Percentiles rank a stretch among this genome's conserved stretches.
Conservation (phyloP, 2,888 invertebrate species). For the Heteromyza rotundicornis region DNA sequence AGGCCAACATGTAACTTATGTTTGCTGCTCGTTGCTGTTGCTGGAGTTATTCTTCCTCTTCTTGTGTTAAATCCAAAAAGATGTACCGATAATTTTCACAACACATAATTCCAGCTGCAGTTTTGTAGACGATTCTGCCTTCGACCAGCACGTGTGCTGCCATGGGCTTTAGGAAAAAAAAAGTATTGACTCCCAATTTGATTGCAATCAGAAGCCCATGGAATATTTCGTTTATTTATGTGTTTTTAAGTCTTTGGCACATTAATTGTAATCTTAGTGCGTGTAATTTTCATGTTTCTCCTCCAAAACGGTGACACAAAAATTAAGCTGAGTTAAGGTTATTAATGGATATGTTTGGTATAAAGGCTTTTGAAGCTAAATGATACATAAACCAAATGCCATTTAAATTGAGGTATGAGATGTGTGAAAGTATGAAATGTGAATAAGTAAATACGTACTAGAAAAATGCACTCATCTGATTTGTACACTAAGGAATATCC, state of each 20-base stretch:
- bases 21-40: neutral
- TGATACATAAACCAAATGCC: slow-evolving; percentile 6
- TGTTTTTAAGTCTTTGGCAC: neutral
- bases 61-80: slow-evolving; percentile 1
- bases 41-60: no score
- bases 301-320: neutral
- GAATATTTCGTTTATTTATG: slow-evolving; percentile 1
- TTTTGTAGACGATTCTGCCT: neutral
- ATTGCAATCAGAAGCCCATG: no score
- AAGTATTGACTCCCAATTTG: neutral
- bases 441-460: no score
- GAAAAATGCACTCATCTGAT: no score
- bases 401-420: no score
- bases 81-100: no score
- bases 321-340: neutral
- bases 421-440: no score
- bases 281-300: neutral
- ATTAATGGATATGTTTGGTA: neutral
- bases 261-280: neutral
- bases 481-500: no score
- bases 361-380: no score
- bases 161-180: neutral
- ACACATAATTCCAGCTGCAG: neutral
- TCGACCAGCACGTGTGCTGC: neutral
- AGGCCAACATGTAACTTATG: slow-evolving; percentile 29